These are phyloP conservation scores for Carcinoscorpius rotundicauda DNA, from an alignment of 1,140 invertebrate species.

Conservation along the genomic window DNA sequence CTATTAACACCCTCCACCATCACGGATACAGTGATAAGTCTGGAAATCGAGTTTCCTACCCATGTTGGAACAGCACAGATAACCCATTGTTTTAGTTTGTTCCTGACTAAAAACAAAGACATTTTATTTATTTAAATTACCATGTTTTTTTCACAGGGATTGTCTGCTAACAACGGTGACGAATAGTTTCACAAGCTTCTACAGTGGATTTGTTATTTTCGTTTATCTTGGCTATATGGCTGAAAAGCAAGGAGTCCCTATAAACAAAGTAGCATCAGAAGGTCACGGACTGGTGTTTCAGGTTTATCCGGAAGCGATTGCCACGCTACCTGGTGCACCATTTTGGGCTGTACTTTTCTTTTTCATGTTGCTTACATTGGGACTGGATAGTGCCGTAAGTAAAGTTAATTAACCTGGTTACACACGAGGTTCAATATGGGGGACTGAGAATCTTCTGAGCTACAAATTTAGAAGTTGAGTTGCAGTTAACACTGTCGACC, in stretches of 20 bases:
- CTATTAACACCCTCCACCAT: too few relatives aligned
- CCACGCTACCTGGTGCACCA: constrained; percentile 71
- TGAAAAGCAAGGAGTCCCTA: constrained; percentile 60
- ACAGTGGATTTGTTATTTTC: constrained; percentile 88
- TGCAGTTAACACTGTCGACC: too few relatives aligned
- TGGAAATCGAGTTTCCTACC: too few relatives aligned
- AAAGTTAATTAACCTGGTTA: too few relatives aligned
- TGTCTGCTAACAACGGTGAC: constrained; percentile 43
- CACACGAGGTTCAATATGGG: too few relatives aligned
- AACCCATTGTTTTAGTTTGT: too few relatives aligned
- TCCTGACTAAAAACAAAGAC: neutral
- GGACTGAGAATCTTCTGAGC: too few relatives aligned
- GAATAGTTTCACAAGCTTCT: constrained; percentile 79
- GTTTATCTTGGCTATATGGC: constrained; percentile 88
- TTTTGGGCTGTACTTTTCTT: constrained; percentile 87
- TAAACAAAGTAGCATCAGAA: constrained; percentile 73
- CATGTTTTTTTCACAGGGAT: constrained; percentile 25
- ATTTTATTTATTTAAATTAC: constrained; percentile 3
- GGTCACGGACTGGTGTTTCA: constrained; percentile 75
- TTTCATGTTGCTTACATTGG: constrained; percentile 82
- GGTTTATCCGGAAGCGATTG: constrained; percentile 81
- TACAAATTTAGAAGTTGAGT: too few relatives aligned
- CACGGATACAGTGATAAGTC: too few relatives aligned
- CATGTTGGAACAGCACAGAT: too few relatives aligned
- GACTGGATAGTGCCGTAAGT: constrained; percentile 78